Evolutionary conservation across 2,888 invertebrate genomes (phyloP), one percentile per base, ranked within the genome.

Genomic region (Lochmaea capreae): DNA sequence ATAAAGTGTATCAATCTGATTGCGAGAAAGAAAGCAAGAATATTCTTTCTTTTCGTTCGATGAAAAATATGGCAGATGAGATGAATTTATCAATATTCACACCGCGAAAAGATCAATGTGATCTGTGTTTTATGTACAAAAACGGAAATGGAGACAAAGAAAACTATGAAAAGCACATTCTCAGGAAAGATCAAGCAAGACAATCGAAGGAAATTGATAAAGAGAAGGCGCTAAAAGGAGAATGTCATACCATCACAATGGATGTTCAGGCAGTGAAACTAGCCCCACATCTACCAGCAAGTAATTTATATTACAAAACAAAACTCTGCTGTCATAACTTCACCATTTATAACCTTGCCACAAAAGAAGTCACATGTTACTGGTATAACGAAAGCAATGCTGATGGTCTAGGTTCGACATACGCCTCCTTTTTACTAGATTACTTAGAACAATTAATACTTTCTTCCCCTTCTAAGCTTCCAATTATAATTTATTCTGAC

Each of bases 191-290:
- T 65, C 16, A 39, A 68, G 81, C 80, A n/a, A 80, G 81, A 77
- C 43, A 62, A 33, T 77, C 78, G 68, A 82, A 82, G 77, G 71
- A 65, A 39, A 72, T 65, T 66, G 82, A 82, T 61, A 81, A 81
- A 78, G 72, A 68, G 3, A 26, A 73, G 61, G 79, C 79, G 16
- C 16, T 76, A 63, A 10, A 63, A 63, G 42, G 39, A 57, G 11
- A 57, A 39, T 57, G 54, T 67, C 54, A 67, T 67, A 22, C 59
- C 22, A 58, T 58, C 10, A 67, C 67, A 39, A 58, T 67, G 67
- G 58, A 67, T 57, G 67, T 67, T 26, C n/a, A n/a, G n/a, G n/a
- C n/a, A n/a, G n/a, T n/a, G n/a, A n/a, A n/a, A n/a, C n/a, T n/a
- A n/a, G n/a, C 26, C 26, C 26, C 26, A 26, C 66, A 63, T 39